Evolutionary conservation across 2,797 vertebrate species (phyloP), one percentile per base, ranked within the genome.

Genomic region (Chaunax sp.): DNA sequence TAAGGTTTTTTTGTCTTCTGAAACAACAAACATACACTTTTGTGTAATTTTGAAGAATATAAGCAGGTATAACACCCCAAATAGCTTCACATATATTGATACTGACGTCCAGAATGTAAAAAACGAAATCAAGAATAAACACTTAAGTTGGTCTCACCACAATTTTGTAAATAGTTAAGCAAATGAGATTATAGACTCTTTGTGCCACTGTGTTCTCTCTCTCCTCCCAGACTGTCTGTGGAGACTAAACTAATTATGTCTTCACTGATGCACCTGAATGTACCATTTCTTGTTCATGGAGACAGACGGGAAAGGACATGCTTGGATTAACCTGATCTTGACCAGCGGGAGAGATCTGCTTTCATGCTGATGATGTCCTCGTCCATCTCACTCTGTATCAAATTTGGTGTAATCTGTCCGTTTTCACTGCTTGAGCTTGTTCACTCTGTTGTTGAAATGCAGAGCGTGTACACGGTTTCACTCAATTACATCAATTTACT

Each of bases 181-280:
- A 78, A 82, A 86, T 71, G 1, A 74, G 47, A 69, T 72, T 26
- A 64, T 8, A n/a, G 50, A 44, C 35, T 74, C 11, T 19, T 75
- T 80, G 26, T 44, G 45, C 49, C 12, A 2, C 20, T 37, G 73
- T 59, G 47, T 74, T 57, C 49, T 56, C 62, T 69, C 35, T 80
- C 10, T 64, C 56, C 51, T 63, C 61, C 35, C 5, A 19, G 67
- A 69, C 45, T 44, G 57, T 67, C 55, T 46, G 44, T 19, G 11
- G 73, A 75, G 53, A 54, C 50, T 2, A 25, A 19, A 37, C 57
- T 85, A 86, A 91, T 92, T 77, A 89, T 77, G 56, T 76, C 28
- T n/a, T 64, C 72, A 60, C 55, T 54, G 62, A 57, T 73, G 69
- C 74, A 84, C 41, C 82, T 87, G 78, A 87, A 89, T 62, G 83